Evolutionary conservation across 2,888 invertebrate genomes (phyloP).

Genomic region (Hirudinaria manillensis): DNA sequence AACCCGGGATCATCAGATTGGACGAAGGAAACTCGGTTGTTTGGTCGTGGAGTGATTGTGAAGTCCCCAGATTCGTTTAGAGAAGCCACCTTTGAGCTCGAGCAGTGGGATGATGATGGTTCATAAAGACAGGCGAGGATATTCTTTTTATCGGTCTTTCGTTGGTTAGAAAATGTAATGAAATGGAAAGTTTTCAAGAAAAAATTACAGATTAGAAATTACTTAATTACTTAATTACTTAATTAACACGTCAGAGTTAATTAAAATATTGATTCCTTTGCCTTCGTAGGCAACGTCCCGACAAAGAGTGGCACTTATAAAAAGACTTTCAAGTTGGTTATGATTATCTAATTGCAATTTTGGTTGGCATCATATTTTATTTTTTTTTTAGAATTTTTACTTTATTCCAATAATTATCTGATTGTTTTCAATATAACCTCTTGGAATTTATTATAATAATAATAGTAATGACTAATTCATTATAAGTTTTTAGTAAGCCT

Average conservation of each 20-base stretch:
- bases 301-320: constrained; percentile 49
- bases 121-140: constrained; percentile 12
- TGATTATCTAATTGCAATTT: background rate
- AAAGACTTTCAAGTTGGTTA: constrained; percentile 47
- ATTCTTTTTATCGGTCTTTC: background rate
- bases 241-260: background rate
- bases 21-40: constrained; percentile 50
- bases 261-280: constrained; percentile 31
- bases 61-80: constrained; percentile 35
- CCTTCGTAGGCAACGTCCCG: constrained; percentile 44
- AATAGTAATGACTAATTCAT: too few relatives aligned
- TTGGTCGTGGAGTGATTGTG: constrained; percentile 51
- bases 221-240: background rate
- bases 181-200: background rate
- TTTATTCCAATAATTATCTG: too few relatives aligned
- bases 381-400: too few relatives aligned
- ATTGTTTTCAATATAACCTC: too few relatives aligned
- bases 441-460: too few relatives aligned
- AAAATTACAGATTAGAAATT: too few relatives aligned
- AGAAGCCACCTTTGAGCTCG: constrained; percentile 33
- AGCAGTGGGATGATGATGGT: constrained; percentile 6
- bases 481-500: too few relatives aligned
- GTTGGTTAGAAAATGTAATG: background rate
- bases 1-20: constrained; percentile 49
- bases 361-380: too few relatives aligned